Evolutionary conservation across 2,797 vertebrate species (phyloP).

Genomic region (Aviceda cuculoides): DNA sequence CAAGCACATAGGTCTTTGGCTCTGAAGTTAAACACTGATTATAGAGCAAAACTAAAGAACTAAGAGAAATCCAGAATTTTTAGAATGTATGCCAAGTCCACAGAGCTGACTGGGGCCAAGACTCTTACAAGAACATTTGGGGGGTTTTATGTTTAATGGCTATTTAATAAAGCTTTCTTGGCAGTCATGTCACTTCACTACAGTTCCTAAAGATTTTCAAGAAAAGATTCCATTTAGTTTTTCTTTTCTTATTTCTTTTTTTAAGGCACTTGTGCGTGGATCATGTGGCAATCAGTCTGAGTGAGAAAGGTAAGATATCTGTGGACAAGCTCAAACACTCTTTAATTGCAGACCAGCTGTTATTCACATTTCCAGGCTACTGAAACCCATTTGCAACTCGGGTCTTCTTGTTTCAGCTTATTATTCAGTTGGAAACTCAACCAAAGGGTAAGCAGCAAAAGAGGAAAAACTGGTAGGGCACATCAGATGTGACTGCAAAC

Average conservation of each 20-base stretch:
- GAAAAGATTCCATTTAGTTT: background rate
- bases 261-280: background rate
- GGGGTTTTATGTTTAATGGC: background rate
- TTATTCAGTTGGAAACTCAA: background rate
- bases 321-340: background rate
- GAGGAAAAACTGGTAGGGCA: background rate
- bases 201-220: background rate
- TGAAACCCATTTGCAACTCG: background rate
- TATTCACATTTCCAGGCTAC: background rate
- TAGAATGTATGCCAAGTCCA: background rate
- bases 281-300: background rate
- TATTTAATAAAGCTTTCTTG: conserved; percentile 48
- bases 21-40: background rate
- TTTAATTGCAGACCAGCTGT: background rate
- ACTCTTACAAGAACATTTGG: background rate
- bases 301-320: background rate
- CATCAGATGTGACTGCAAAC: background rate
- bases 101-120: background rate
- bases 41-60: conserved; percentile 39
- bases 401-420: background rate
- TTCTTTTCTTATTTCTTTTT: background rate
- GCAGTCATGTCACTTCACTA: background rate
- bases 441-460: background rate
- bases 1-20: background rate
- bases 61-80: conserved; percentile 24